phyloP scores from a whole-genome alignment of 2,113 vertebrate genomes.

The Syrmaticus mikado region DNA sequence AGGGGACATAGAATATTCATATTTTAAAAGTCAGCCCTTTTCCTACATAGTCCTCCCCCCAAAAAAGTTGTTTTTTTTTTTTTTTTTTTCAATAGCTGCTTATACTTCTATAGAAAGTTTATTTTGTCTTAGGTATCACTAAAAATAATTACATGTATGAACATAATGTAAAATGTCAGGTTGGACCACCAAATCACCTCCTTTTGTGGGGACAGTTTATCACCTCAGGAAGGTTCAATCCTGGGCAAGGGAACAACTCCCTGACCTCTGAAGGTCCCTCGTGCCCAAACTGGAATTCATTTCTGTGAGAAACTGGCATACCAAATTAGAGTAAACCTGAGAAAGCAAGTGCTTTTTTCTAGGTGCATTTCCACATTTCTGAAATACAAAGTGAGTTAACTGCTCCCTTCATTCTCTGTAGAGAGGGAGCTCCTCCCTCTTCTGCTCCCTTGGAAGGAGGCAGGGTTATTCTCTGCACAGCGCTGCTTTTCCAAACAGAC shows the following conservation, averaged over 20 bases:
- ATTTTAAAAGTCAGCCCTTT: not conserved
- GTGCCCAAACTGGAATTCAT: not conserved
- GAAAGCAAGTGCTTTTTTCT: not conserved
- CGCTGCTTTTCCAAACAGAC: not conserved
- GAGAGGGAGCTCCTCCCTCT: not conserved
- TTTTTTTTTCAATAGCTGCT: not conserved
- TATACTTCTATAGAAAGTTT: not conserved
- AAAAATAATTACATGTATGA: not conserved
- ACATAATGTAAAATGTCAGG: not conserved
- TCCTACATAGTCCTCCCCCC: not conserved
- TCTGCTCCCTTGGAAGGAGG: not conserved
- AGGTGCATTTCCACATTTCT: not conserved
- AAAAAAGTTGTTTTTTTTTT: no score
- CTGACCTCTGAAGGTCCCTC: not conserved
- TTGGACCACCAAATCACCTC: not conserved
- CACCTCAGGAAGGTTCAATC: not conserved
- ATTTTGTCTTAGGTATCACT: not conserved
- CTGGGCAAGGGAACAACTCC: not conserved
- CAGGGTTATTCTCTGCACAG: not conserved
- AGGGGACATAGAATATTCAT: rapidly evolving
- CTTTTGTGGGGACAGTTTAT: not conserved
- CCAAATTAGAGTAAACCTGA: not conserved
- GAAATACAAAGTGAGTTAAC: not conserved
- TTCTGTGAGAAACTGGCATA: not conserved
- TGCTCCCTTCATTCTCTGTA: not conserved